Percentiles rank a stretch among this genome's conserved stretches.
Conservation (phyloP, 2,888 invertebrate genomes). For the Magallana nippona region DNA sequence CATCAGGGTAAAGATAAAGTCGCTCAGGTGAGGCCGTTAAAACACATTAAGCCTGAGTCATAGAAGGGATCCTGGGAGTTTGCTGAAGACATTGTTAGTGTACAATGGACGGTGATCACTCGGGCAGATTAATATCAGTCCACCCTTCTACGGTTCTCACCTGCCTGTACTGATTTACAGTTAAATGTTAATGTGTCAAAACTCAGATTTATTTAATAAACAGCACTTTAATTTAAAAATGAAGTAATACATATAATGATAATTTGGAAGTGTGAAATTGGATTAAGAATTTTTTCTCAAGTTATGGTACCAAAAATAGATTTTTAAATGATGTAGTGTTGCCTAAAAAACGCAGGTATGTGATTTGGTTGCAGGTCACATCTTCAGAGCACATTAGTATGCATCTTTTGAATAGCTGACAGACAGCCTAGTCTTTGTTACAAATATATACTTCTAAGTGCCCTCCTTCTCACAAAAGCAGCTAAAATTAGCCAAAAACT, state of each 20-base stretch:
- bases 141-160: not conserved
- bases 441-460: not conserved
- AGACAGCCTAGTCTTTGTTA: no score
- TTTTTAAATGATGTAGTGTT: no score
- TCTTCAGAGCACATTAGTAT: no score
- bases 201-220: not conserved
- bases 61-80: slow-evolving; percentile 21
- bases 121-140: slow-evolving; percentile 18
- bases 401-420: no score
- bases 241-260: not conserved
- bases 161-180: not conserved
- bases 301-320: no score
- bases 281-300: no score
- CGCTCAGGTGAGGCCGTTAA: slow-evolving; percentile 21
- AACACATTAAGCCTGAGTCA: slow-evolving; percentile 31
- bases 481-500: not conserved
- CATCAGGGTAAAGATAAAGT: slow-evolving; percentile 1
- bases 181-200: slow-evolving; percentile 3
- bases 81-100: slow-evolving; percentile 7
- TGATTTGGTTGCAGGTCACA: no score
- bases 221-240: not conserved
- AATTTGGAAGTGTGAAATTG: no score
- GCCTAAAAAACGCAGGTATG: no score
- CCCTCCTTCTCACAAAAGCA: not conserved
- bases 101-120: slow-evolving; percentile 5